phyloP scores from a whole-genome alignment of 92 coral and sea anemone genomes.

The Zoanthus solanderi region DNA sequence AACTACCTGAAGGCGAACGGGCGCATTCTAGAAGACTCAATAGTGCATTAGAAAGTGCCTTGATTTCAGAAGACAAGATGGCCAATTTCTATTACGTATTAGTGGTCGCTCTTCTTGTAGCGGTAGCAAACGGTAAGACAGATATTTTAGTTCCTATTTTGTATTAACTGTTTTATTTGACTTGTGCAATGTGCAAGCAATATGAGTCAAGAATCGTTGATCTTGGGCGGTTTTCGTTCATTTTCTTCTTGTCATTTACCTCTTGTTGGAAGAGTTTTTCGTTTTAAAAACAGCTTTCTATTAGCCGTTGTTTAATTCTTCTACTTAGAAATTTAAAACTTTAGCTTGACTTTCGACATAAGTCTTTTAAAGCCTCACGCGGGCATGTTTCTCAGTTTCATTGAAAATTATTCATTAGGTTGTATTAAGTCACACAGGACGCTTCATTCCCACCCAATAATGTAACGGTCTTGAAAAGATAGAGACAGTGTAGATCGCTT shows the following conservation, averaged over 20 bases:
- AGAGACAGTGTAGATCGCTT: too few relatives aligned
- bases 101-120: background rate
- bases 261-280: too few relatives aligned
- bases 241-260: too few relatives aligned
- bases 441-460: background rate
- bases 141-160: background rate
- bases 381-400: constrained; percentile 6
- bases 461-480: too few relatives aligned
- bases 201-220: background rate
- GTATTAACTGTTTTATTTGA: background rate
- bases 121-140: constrained; percentile 19
- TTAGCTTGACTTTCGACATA: too few relatives aligned
- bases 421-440: background rate
- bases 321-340: too few relatives aligned
- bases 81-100: background rate
- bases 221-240: background rate
- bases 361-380: background rate
- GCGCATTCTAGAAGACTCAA: background rate
- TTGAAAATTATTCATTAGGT: background rate
- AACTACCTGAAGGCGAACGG: background rate
- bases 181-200: background rate
- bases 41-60: background rate
- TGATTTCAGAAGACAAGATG: background rate
- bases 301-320: too few relatives aligned
- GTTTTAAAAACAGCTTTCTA: too few relatives aligned